phyloP scores from a whole-genome alignment of 2,797 vertebrate genomes.

The Novumbra hubbsi region DNA sequence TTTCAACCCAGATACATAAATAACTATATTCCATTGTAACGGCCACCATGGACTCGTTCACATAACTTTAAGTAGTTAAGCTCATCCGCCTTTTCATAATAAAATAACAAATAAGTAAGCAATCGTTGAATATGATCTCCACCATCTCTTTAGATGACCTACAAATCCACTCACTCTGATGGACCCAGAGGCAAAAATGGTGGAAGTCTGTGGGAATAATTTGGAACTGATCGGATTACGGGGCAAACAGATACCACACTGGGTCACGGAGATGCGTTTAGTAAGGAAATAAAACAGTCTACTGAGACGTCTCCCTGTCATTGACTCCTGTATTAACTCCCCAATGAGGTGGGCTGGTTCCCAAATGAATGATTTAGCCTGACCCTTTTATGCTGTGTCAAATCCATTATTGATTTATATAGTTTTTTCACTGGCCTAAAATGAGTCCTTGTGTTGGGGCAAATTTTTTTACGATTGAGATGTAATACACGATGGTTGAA shows the following conservation, averaged over 20 bases:
- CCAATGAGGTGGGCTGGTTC: neutral
- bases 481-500: neutral
- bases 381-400: neutral
- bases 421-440: neutral
- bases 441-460: neutral
- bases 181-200: neutral
- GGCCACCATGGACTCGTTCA: neutral
- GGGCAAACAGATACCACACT: slow-evolving; percentile 33
- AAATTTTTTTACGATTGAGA: neutral
- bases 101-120: neutral
- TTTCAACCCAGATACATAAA: neutral
- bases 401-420: neutral
- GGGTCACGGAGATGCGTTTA: slow-evolving; percentile 34
- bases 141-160: neutral
- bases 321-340: neutral
- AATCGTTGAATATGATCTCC: neutral
- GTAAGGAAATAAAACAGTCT: neutral
- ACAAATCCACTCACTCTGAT: neutral
- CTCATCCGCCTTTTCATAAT: neutral
- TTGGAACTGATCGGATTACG: slow-evolving; percentile 33
- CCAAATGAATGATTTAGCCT: neutral
- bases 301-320: neutral
- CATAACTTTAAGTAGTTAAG: neutral
- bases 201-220: neutral
- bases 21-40: neutral